These are phyloP conservation scores for Piprites chloris DNA, from an alignment of 2,113 vertebrate species.

Conservation along the genomic window DNA sequence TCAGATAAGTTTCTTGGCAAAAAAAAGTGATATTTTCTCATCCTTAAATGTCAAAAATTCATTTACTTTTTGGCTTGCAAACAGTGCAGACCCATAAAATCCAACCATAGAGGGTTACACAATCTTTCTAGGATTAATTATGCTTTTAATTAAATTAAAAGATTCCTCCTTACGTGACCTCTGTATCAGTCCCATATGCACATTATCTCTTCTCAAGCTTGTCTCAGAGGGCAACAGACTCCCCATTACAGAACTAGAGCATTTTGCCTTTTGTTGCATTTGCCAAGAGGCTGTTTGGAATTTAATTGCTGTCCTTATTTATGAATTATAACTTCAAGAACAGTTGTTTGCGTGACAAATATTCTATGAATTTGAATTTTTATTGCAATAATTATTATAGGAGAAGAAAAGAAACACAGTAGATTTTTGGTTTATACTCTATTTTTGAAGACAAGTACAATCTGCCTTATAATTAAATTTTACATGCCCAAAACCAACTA, in stretches of 20 bases:
- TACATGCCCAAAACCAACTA: neutral
- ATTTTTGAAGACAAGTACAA: slow-evolving; percentile 3
- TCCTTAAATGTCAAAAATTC: slow-evolving; percentile 51
- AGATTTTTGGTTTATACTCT: neutral
- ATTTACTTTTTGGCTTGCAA: slow-evolving; percentile 46
- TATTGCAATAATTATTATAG: neutral
- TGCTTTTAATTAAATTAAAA: slow-evolving; percentile 71
- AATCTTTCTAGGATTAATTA: slow-evolving; percentile 58
- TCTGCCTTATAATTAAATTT: slow-evolving; percentile 13
- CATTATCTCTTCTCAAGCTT: slow-evolving; percentile 14
- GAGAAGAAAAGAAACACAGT: neutral
- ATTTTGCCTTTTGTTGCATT: slow-evolving; percentile 47
- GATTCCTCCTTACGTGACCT: slow-evolving; percentile 49
- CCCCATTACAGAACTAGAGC: slow-evolving; percentile 22
- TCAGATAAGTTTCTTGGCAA: slow-evolving; percentile 50
- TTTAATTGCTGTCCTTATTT: slow-evolving; percentile 57
- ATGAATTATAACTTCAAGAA: slow-evolving; percentile 43
- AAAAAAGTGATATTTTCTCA: neutral
- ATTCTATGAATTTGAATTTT: slow-evolving; percentile 41
- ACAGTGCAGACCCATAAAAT: slow-evolving; percentile 8
- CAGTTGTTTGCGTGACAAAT: slow-evolving; percentile 40
- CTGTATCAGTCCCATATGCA: slow-evolving; percentile 46
- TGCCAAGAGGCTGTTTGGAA: slow-evolving; percentile 47
- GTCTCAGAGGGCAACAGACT: slow-evolving; percentile 12
- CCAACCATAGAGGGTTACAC: neutral